Conservation (phyloP, 2,888 invertebrate genomes). For the Trissolcus japonicus region DNA sequence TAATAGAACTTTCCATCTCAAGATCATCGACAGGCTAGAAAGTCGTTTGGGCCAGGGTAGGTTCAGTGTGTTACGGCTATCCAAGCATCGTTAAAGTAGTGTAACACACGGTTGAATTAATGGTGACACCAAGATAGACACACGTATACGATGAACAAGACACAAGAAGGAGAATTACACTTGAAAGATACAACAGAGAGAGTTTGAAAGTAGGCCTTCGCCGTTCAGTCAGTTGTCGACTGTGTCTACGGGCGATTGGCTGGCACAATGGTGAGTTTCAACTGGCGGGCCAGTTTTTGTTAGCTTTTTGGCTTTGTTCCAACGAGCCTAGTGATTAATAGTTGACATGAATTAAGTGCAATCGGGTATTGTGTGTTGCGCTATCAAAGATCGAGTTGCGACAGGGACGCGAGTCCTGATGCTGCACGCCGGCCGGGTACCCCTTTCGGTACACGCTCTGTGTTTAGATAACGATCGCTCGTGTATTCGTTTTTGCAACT, state of each 20-base stretch:
- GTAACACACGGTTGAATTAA: conserved; percentile 56
- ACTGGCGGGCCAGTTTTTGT: not conserved
- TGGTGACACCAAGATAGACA: conserved; percentile 52
- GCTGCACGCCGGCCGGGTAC: not conserved
- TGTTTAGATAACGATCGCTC: conserved; percentile 13
- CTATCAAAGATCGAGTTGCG: conserved; percentile 1
- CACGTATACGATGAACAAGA: conserved; percentile 47
- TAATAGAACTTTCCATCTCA: conserved; percentile 55
- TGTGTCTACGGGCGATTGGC: conserved; percentile 72
- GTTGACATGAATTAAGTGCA: conserved; percentile 14
- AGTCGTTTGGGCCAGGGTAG: conserved; percentile 36
- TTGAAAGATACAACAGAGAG: conserved; percentile 69
- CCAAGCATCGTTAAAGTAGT: conserved; percentile 53
- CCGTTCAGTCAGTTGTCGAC: conserved; percentile 74
- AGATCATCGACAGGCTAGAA: conserved; percentile 50
- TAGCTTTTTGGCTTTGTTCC: not conserved
- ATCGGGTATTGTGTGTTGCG: conserved; percentile 13
- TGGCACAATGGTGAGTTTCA: conserved; percentile 71
- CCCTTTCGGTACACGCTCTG: not conserved
- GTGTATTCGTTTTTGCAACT: conserved; percentile 12
- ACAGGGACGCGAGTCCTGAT: conserved; percentile 2
- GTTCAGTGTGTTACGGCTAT: conserved; percentile 17
- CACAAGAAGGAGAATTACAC: conserved; percentile 63
- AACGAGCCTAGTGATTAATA: conserved; percentile 9
- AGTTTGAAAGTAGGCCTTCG: conserved; percentile 75